Percentiles rank a stretch among this genome's conserved stretches.
These are phyloP conservation scores for Alcedo atthis DNA, from an alignment of 2,797 vertebrate genomes.

Conservation along the genomic window DNA sequence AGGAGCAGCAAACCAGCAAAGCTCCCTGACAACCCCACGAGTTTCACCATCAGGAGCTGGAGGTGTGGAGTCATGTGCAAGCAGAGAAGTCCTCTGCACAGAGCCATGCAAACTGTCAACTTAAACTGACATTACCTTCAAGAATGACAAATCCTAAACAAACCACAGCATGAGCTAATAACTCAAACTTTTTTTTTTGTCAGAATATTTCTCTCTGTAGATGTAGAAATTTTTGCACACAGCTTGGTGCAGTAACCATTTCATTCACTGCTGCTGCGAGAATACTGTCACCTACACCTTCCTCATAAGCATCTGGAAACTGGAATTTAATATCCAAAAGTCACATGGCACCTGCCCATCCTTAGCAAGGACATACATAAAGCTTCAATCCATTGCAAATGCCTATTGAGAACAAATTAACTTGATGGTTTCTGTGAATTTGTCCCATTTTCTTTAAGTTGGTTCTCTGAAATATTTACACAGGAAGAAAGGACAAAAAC, in stretches of 20 bases:
- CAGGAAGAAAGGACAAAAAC: neutral
- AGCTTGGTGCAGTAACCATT: accelerated
- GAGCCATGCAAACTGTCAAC: neutral
- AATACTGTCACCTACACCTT: neutral
- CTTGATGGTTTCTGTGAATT: neutral
- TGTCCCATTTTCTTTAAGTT: neutral
- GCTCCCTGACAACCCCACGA: neutral
- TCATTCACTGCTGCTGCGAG: neutral
- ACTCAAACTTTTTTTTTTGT: neutral
- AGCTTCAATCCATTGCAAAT: neutral
- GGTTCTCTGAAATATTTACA: neutral
- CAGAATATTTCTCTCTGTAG: neutral
- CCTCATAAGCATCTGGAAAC: neutral
- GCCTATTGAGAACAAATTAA: neutral
- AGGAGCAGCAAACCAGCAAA: neutral
- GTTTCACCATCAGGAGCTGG: neutral
- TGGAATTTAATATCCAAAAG: neutral
- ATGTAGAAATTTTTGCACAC: neutral
- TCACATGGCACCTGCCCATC: neutral
- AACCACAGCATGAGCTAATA: neutral
- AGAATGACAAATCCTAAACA: constrained; percentile 7
- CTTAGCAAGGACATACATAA: neutral
- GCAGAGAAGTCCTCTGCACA: neutral
- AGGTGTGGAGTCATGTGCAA: neutral
- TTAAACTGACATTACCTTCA: neutral